Conservation (phyloP, 2,888 invertebrate genomes). For the Pseudococcus jackbeardsleyi region DNA sequence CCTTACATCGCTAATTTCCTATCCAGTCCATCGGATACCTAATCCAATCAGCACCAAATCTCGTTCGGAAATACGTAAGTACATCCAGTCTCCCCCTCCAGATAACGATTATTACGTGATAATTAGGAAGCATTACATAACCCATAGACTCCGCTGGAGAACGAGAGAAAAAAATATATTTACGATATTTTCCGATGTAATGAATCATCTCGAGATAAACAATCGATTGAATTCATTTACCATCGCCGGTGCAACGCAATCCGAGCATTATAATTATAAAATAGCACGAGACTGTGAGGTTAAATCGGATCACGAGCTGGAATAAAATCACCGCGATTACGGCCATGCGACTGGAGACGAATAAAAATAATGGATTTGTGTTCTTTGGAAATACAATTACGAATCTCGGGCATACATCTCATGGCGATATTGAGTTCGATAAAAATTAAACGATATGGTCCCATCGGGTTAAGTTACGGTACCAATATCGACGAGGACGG, state of each 20-base stretch:
- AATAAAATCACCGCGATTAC: neutral
- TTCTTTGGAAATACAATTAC: neutral
- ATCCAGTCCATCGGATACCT: neutral
- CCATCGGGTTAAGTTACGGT: no score
- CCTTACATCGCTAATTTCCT: neutral
- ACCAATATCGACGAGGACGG: no score
- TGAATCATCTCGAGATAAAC: constrained; percentile 25
- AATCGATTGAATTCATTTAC: neutral
- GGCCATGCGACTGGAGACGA: neutral
- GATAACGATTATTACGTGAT: constrained; percentile 27
- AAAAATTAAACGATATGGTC: neutral
- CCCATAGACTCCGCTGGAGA: neutral
- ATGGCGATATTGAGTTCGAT: neutral
- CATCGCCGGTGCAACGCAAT: neutral
- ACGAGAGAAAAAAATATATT: neutral
- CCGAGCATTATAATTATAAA: neutral
- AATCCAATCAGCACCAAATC: neutral
- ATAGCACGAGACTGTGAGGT: neutral
- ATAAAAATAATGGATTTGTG: neutral
- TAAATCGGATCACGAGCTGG: constrained; percentile 16
- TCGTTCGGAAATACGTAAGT: neutral
- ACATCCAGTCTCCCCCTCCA: neutral
- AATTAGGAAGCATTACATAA: constrained; percentile 29
- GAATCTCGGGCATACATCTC: neutral
- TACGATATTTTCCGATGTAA: neutral